Conservation (phyloP, 2,888 invertebrate species). For the Eugnorisma glareosa region DNA sequence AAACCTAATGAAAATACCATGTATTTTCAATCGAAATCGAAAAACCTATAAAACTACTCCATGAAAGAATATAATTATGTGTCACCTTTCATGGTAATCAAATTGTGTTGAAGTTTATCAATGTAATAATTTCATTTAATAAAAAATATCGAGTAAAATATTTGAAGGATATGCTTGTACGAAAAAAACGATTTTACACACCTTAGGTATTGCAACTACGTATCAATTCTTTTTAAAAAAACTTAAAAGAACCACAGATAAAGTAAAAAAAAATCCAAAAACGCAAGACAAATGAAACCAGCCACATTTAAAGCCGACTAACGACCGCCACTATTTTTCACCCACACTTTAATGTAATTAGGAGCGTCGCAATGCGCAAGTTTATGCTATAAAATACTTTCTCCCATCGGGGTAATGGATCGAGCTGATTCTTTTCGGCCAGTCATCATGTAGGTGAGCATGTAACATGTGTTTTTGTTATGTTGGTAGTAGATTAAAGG, state of each 20-base stretch:
- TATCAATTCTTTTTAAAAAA: background rate
- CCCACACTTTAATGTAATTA: constrained; percentile 74
- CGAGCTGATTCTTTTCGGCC: constrained; percentile 74
- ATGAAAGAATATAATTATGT: background rate
- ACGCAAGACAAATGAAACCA: constrained; percentile 44
- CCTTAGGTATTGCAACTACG: background rate
- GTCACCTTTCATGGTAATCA: background rate
- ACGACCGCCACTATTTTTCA: constrained; percentile 65
- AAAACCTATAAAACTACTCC: background rate
- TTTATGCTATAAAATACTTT: constrained; percentile 80
- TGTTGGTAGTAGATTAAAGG: constrained; percentile 51
- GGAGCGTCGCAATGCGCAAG: constrained; percentile 71
- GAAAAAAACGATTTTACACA: background rate
- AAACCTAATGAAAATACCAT: too few species aligned
- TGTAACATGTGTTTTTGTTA: constrained; percentile 47
- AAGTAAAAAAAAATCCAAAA: constrained; percentile 16
- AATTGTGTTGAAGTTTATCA: background rate
- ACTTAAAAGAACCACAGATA: fast-evolving
- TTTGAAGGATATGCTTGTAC: background rate
- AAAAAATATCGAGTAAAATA: background rate
- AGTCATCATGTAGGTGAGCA: constrained; percentile 68
- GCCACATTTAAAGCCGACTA: constrained; percentile 43
- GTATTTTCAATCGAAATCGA: too few species aligned
- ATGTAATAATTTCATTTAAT: background rate
- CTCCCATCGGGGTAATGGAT: constrained; percentile 83